A percentile compares a stretch with the other conserved stretches of the same genome.
Evolutionary conservation across 2,888 invertebrate species (phyloP).

Genomic region (Aphidoletes aphidimyza): DNA sequence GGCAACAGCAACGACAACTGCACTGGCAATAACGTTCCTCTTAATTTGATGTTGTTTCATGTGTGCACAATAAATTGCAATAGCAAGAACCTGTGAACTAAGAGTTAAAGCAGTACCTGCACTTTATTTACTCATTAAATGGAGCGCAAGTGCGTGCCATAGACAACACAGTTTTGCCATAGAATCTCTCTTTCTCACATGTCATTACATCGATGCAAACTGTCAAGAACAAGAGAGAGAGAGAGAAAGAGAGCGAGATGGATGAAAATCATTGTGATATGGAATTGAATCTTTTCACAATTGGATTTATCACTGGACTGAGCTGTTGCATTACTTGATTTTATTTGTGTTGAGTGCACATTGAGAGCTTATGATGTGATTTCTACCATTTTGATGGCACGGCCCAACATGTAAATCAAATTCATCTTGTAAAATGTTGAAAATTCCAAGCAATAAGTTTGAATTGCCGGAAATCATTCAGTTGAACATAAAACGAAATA

Average conservation of each 20-base stretch:
- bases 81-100: slow-evolving; percentile 35
- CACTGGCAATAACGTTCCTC: background rate
- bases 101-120: slow-evolving; percentile 1
- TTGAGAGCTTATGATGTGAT: too few species aligned
- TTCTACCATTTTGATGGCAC: too few species aligned
- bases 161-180: background rate
- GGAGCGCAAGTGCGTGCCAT: slow-evolving; percentile 16
- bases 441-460: too few species aligned
- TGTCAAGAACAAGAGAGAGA: too few species aligned
- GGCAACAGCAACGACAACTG: background rate
- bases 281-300: slow-evolving; percentile 32
- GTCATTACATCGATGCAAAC: background rate
- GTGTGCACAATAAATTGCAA: slow-evolving; percentile 42
- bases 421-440: too few species aligned
- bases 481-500: too few species aligned
- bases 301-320: background rate
- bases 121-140: slow-evolving; percentile 37
- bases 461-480: too few species aligned
- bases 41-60: slow-evolving; percentile 25
- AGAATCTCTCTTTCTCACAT: background rate
- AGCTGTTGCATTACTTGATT: too few species aligned
- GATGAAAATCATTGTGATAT: background rate
- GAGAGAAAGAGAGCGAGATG: too few species aligned
- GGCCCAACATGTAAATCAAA: too few species aligned
- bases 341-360: too few species aligned